Evolutionary conservation across 2,113 vertebrate genomes (phyloP), one percentile per base, ranked within the genome.

Genomic region (Oceanodroma tethys): DNA sequence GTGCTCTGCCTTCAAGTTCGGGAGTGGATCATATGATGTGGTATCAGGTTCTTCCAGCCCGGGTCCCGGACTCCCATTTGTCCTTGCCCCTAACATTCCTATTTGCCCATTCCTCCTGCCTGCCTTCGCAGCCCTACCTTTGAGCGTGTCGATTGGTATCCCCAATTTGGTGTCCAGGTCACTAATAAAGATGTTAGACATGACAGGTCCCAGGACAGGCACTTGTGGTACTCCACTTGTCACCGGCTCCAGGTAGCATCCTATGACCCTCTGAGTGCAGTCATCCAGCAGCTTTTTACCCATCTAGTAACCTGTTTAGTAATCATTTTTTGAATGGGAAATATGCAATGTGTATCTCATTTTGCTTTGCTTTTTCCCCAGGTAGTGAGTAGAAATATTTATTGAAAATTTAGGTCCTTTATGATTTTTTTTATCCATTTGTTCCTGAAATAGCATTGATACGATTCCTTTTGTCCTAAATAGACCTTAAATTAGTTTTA

Each of bases 341-440:
- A 74, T 32, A 55, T 0, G 0, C 11, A 59, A 14, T 6, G 0
- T 42, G 8, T 59, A 26, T 58, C 10, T 12, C 50, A 73, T 48
- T 88, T 84, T 70, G 21, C 8, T 88, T 84, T 70, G 21, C 8
- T 85, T 93, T 68, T 72, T 8, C 11, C 34, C 30, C 6, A 79
- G 36, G 17, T 21, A 71, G 4, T 30, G 34, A 87, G 43, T 32
- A 79, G 36, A 75, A 93, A 52, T 52, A 70, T 52, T 89, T 89
- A 43, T 48, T 84, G 52, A 75, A 81, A 58, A 91, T 53, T 32
- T 50, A 38, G 4, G 5, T 2, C 5, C 29, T 82, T 86, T 48
- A 27, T 70, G 10, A 22, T 47, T 63, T 43, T 52, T 81, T 48
- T 36, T 9, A 13, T 58, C 9, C 36, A 1, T 52, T 86, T 63